These are phyloP conservation scores for Pomatorhinus ruficollis DNA, from an alignment of 2,113 vertebrate species.

Conservation along the genomic window DNA sequence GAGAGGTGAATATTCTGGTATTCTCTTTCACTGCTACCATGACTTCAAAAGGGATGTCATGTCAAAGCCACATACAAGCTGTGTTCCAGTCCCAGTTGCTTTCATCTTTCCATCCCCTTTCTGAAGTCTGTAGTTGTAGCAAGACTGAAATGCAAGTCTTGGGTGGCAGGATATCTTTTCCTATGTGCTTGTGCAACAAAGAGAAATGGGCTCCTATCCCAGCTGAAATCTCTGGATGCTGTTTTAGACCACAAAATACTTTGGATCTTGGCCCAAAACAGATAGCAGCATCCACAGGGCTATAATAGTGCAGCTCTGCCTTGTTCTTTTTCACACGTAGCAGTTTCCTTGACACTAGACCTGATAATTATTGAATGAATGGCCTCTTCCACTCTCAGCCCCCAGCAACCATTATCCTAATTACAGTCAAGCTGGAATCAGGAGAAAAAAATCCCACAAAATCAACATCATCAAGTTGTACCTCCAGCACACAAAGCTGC, in stretches of 20 bases:
- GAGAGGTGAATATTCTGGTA: not conserved
- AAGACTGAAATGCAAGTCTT: not conserved
- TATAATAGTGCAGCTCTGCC: not conserved
- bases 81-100: not conserved
- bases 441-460: not conserved
- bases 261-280: slow-evolving; percentile 14
- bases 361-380: slow-evolving; percentile 34
- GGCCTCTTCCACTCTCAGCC: not conserved
- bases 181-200: not conserved
- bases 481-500: not conserved
- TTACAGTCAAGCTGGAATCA: not conserved
- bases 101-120: not conserved
- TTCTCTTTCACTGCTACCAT: not conserved
- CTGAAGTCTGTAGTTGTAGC: not conserved
- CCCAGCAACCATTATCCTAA: slow-evolving; percentile 25
- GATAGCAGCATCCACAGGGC: not conserved
- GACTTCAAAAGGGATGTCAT: not conserved
- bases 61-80: not conserved
- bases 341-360: slow-evolving; percentile 25
- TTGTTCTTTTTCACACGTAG: not conserved
- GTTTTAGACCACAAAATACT: slow-evolving; percentile 5
- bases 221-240: slow-evolving; percentile 7
- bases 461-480: not conserved
- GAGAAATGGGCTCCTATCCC: not conserved
- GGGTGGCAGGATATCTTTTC: not conserved